phyloP scores from a whole-genome alignment of 2,888 invertebrate genomes.

The Nudaria mundana region DNA sequence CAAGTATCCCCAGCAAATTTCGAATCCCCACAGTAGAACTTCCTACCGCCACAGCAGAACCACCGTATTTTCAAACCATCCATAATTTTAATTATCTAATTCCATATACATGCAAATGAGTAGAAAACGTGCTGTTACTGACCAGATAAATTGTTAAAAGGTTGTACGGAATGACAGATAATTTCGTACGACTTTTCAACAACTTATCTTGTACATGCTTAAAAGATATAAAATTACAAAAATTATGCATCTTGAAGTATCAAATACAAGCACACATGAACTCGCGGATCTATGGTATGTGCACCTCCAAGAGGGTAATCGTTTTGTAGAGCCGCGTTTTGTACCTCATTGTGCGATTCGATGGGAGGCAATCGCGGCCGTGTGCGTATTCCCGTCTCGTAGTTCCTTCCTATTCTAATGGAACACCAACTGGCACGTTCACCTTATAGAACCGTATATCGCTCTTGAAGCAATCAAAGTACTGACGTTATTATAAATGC shows the following conservation, averaged over 20 bases:
- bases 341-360: slow-evolving; percentile 60
- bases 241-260: slow-evolving; percentile 36
- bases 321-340: slow-evolving; percentile 68
- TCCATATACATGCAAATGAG: no score
- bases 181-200: no score
- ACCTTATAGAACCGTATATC: slow-evolving; percentile 42
- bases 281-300: slow-evolving; percentile 42
- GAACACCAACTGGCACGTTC: slow-evolving; percentile 52
- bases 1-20: no score
- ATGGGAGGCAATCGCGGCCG: slow-evolving; percentile 55
- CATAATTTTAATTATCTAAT: no score
- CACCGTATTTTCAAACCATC: no score
- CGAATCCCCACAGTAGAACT: no score
- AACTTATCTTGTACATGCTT: no score
- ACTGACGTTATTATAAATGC: slow-evolving; percentile 57
- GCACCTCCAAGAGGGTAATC: slow-evolving; percentile 70
- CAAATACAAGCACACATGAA: slow-evolving; percentile 34
- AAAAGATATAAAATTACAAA: no score
- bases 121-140: no score
- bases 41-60: no score
- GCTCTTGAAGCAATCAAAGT: slow-evolving; percentile 53
- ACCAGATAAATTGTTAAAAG: no score
- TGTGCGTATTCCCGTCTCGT: slow-evolving; percentile 62
- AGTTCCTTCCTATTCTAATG: slow-evolving; percentile 69
- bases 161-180: no score